Percentiles rank a stretch among this genome's conserved stretches.
Conservation (phyloP, 2,888 invertebrate genomes). For the Formica aserva region DNA sequence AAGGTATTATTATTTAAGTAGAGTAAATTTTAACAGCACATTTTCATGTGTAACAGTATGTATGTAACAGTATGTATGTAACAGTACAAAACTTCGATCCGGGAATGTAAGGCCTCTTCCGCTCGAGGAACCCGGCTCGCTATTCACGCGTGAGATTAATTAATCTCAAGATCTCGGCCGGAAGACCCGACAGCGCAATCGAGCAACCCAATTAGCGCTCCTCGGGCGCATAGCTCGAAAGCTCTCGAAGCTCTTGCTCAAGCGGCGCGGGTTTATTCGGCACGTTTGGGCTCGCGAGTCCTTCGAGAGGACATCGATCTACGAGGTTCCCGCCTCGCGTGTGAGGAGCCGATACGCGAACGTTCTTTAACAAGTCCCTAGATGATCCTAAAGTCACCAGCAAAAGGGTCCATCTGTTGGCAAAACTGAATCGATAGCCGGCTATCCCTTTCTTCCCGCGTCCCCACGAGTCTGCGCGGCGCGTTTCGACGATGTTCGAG, state of each 20-base stretch:
- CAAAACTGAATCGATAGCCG: constrained; percentile 82
- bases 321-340: constrained; percentile 18
- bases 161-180: constrained; percentile 32
- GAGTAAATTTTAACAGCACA: not conserved
- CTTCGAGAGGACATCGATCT: constrained; percentile 47
- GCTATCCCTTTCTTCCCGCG: constrained; percentile 76
- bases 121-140: not conserved
- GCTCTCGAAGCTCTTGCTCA: constrained; percentile 28
- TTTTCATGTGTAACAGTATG: not conserved
- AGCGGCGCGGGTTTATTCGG: constrained; percentile 42
- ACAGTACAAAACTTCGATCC: not conserved
- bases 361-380: constrained; percentile 61
- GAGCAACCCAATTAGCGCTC: constrained; percentile 59
- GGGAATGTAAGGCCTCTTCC: not conserved
- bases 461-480: constrained; percentile 74
- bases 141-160: constrained; percentile 54
- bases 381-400: constrained; percentile 69
- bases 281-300: constrained; percentile 25
- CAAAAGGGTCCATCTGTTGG: constrained; percentile 77
- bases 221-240: constrained; percentile 29
- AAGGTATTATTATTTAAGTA: not conserved
- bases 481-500: constrained; percentile 56
- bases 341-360: constrained; percentile 16
- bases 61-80: not conserved
- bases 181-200: constrained; percentile 43